Percentiles rank a stretch among this genome's conserved stretches.
phyloP scores from a whole-genome alignment of 2,888 invertebrate species.

The Rotaria sp. region DNA sequence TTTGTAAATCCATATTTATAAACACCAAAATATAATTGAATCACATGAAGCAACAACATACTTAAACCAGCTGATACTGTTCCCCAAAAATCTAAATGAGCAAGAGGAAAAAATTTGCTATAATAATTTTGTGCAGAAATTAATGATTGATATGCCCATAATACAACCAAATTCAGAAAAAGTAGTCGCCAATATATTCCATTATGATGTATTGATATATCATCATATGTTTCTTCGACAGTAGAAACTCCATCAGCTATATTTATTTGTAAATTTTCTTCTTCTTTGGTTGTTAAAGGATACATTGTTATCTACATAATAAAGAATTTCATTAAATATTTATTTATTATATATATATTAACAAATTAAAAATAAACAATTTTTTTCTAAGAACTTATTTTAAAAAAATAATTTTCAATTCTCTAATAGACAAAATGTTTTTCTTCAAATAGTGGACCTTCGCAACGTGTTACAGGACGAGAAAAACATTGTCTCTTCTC shows the following conservation, averaged over 20 bases:
- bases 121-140: neutral
- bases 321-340: no score
- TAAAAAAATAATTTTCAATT: neutral
- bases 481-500: no score
- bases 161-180: neutral
- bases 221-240: neutral
- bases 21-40: neutral
- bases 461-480: no score
- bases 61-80: neutral
- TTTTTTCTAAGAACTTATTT: neutral
- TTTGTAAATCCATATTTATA: constrained; percentile 21
- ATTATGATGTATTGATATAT: neutral
- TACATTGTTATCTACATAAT: neutral
- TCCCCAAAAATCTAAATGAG: neutral
- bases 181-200: neutral
- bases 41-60: neutral
- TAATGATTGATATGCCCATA: neutral
- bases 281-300: neutral
- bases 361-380: no score
- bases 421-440: no score
- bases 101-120: neutral
- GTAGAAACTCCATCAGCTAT: neutral
- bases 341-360: no score
- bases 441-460: no score
- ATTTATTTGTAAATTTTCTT: neutral